These are phyloP conservation scores for Stictonetta naevosa DNA, from an alignment of 2,113 vertebrate species.

Conservation along the genomic window DNA sequence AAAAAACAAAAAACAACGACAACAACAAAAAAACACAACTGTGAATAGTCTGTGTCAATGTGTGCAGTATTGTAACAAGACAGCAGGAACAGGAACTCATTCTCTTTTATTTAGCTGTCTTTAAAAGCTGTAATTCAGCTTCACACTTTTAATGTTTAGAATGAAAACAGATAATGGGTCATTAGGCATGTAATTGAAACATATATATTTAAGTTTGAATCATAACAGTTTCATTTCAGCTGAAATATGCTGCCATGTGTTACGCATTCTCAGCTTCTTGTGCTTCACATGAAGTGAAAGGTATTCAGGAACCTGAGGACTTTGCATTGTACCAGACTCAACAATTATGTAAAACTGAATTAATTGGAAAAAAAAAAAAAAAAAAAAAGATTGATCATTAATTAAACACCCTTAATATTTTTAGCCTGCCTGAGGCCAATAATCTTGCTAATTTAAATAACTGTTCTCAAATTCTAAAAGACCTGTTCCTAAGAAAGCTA, in stretches of 20 bases:
- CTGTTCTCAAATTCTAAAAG: not conserved
- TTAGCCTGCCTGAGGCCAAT: not conserved
- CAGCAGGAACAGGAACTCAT: not conserved
- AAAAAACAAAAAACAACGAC: not conserved
- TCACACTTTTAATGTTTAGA: not conserved
- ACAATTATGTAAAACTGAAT: not conserved
- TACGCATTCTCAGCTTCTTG: not conserved
- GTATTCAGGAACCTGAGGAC: not conserved
- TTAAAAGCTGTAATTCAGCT: not conserved
- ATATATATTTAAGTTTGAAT: not conserved
- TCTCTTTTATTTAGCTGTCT: not conserved
- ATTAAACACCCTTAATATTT: not conserved
- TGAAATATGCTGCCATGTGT: not conserved
- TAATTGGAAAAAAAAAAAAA: not conserved
- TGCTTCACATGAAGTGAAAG: not conserved
- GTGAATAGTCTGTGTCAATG: not conserved
- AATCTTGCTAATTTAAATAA: not conserved
- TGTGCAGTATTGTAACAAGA: not conserved
- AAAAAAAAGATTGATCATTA: not conserved
- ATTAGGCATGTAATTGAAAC: not conserved
- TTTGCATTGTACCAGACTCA: not conserved
- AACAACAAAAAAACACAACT: too few species aligned
- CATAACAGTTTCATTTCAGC: not conserved
- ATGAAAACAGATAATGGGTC: not conserved
- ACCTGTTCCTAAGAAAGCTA: not conserved